A percentile compares a stretch with the other conserved stretches of the same genome.
phyloP scores from a whole-genome alignment of 2,888 invertebrate species.

The Beris chalybata region DNA sequence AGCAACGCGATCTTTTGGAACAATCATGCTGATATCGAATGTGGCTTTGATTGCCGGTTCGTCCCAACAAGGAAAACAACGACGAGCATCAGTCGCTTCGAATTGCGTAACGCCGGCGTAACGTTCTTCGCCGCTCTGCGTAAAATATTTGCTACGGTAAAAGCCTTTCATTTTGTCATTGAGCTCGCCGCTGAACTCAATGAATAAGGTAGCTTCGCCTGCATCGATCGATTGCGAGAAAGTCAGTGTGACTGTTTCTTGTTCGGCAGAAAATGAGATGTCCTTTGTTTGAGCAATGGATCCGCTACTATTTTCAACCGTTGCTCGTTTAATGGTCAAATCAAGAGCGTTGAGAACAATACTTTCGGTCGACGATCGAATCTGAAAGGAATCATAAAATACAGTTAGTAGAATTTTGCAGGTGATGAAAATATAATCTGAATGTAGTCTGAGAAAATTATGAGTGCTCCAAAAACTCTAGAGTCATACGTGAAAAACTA shows the following conservation, averaged over 20 bases:
- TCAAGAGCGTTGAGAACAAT: slow-evolving; percentile 79
- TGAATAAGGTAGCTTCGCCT: slow-evolving; percentile 57
- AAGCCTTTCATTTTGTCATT: slow-evolving; percentile 94
- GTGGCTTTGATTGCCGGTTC: slow-evolving; percentile 95
- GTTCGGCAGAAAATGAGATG: slow-evolving; percentile 56
- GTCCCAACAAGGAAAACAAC: slow-evolving; percentile 98
- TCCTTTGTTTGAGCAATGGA: slow-evolving; percentile 45
- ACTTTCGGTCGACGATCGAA: slow-evolving; percentile 65
- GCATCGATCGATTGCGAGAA: slow-evolving; percentile 64
- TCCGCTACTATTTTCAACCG: slow-evolving; percentile 59
- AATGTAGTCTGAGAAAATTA: too few relatives aligned
- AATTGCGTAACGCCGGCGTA: slow-evolving; percentile 92
- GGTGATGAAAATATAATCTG: too few relatives aligned
- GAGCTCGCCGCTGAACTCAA: slow-evolving; percentile 53
- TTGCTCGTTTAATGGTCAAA: slow-evolving; percentile 68
- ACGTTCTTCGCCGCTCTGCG: slow-evolving; percentile 72
- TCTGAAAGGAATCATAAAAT: slow-evolving; percentile 60
- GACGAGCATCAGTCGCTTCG: slow-evolving; percentile 85
- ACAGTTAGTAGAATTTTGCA: too few relatives aligned
- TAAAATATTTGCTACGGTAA: slow-evolving; percentile 85
- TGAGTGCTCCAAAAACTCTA: too few relatives aligned
- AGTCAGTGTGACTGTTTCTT: slow-evolving; percentile 70
- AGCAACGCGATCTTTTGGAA: slow-evolving; percentile 80
- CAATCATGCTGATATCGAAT: slow-evolving; percentile 84
- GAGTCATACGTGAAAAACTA: too few relatives aligned